Base-by-base conservation (phyloP, 2,797 vertebrate genomes). In the Crenuchus spilurus region DNA sequence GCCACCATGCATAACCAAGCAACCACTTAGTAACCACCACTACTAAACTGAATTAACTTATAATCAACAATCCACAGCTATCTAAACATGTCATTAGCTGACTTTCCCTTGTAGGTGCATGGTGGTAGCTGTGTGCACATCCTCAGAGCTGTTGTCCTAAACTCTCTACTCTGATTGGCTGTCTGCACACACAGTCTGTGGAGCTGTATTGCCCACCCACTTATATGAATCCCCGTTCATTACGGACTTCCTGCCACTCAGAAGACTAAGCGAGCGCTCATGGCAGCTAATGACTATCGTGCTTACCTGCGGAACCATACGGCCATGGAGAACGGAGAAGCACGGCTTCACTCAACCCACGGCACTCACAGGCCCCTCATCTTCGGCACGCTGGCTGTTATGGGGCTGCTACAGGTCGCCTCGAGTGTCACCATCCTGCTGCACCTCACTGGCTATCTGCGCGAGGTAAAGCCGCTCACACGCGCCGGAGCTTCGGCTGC, bases 391-490 rank as follows among this genome's bases (percentile, higher is more conserved):
- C 94, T 98, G 0, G 88, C 94, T 60, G 90, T 97, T 2, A 92
- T 99, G 91, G 96, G 94, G 74, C 83, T 98, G 87, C 95, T 96
- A n/a, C 97, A 99, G 91, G 93, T 97, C 71, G 92, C 95, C 22
- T 98, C 96, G 87, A 97, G 96, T 78, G 90, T 97, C 60, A 95
- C 96, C 2, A 93, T 98, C 74, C 91, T 98, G 80, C 85, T 98
- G 74, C 98, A 98, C 89, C 94, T 98, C 86, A 93, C 95, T 67
- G 94, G 96, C 55, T 97, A 98, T 89, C 94, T 98, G 51, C 91
- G 91, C 26, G 90, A 94, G 92, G 93, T 94, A 89, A 77, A 87
- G n/a, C 63, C 42, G 66, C 57, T 2, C 18, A 18, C n/a, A 58
- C 28, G 28, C 26, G 5, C 52, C 28, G 26, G 26, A 55, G 14